A percentile compares a stretch with the other conserved stretches of the same genome.
phyloP scores from a whole-genome alignment of 2,888 invertebrate species.

The Bellardia bayeri region DNA sequence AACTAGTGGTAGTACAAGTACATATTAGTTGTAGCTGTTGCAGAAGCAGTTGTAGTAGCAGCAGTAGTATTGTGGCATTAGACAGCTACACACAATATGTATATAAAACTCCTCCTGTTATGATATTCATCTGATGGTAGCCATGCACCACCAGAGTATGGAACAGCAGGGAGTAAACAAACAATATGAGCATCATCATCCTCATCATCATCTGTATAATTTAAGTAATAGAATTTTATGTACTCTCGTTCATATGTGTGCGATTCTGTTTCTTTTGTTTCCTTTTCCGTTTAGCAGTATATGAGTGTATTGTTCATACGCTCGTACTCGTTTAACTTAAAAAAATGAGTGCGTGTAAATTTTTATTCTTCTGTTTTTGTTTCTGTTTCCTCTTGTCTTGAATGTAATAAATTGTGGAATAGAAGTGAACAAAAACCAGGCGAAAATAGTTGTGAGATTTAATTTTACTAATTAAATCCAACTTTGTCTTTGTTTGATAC shows the following conservation, averaged over 20 bases:
- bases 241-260: slow-evolving; percentile 34
- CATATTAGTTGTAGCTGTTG: slow-evolving; percentile 43
- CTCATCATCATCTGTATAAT: slow-evolving; percentile 61
- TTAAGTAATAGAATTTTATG: slow-evolving; percentile 69
- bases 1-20: slow-evolving; percentile 76
- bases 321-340: slow-evolving; percentile 33
- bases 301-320: slow-evolving; percentile 27
- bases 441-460: slow-evolving; percentile 63
- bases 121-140: slow-evolving; percentile 15
- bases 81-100: slow-evolving; percentile 42
- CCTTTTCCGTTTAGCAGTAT: slow-evolving; percentile 35
- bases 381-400: slow-evolving; percentile 45
- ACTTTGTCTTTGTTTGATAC: slow-evolving; percentile 70
- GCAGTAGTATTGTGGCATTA: slow-evolving; percentile 58
- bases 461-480: slow-evolving; percentile 73
- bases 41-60: slow-evolving; percentile 13
- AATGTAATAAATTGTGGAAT: slow-evolving; percentile 64
- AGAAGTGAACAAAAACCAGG: slow-evolving; percentile 31
- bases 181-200: slow-evolving; percentile 55
- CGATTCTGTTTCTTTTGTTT: slow-evolving; percentile 42
- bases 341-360: slow-evolving; percentile 69
- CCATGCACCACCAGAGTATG: slow-evolving; percentile 7
- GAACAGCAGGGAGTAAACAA: slow-evolving; percentile 52
- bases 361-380: slow-evolving; percentile 32
- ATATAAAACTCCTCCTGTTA: slow-evolving; percentile 14